Evolutionary conservation across 2,113 vertebrate species (phyloP), one percentile per base, ranked within the genome.

Genomic region (Toxotes jaculatrix): DNA sequence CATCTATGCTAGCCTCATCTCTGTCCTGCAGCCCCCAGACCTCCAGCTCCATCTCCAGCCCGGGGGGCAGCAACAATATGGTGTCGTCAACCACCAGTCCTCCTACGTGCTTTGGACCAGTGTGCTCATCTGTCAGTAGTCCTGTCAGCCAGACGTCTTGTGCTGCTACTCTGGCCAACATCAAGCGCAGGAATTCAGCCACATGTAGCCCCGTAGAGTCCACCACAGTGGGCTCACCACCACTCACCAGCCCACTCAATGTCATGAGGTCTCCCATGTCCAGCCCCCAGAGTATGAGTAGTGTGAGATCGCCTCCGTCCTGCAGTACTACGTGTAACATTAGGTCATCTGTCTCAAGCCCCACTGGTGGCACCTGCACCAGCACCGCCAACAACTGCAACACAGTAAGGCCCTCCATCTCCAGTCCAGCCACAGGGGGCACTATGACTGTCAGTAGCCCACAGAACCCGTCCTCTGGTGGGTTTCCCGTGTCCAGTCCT

Each of bases 221-320:
- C 36, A 97, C 96, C 94, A 97, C 95, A 0, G 95, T 98, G 16
- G 97, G 96, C 23, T 98, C 98, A 47, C 98, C 98, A 27, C 97
- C 98, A 0, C 96, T 98, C 67, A 96, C 97, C 66, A 99, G 97
- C 87, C 97, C 97, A 0, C 93, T 97, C 79, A 97, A 97, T 92
- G 95, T 97, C 90, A 97, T 99, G 97, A 97, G 97, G 85, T 99
- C 98, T 0, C 97, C 98, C 0, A 96, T 99, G 90, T 99, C 98
- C 88, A 99, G 98, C 73, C 97, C 98, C 45, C 97, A 96, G 43
- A 99, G 98, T 76, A 97, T 98, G 77, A 96, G 97, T 87, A 98
- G 98, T 0, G 96, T 97, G 59, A 97, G 96, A 84, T 99, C 98
- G 49, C 98, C 98, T 0, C 97, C 96, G 59, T 97, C 97, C 1